Evolutionary conservation across 2,113 vertebrate species (phyloP).

Genomic region (Pithys albifrons): DNA sequence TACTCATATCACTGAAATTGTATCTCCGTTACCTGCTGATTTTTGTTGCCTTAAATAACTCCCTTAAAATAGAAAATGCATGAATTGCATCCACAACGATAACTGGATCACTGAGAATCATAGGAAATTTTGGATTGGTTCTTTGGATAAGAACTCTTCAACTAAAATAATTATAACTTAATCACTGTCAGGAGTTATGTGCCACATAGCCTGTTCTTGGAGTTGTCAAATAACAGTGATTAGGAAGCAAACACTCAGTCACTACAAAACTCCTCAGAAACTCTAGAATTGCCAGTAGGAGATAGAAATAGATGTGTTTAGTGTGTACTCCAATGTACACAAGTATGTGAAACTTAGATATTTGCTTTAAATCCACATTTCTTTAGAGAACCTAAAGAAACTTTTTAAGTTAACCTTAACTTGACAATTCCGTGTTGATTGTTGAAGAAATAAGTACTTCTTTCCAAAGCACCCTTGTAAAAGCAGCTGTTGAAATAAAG

Average conservation of each 20-base stretch:
- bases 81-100: neutral
- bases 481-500: constrained; percentile 39
- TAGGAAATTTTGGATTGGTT: neutral
- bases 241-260: neutral
- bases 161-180: neutral
- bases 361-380: accelerated
- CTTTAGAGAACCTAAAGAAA: neutral
- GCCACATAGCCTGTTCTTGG: neutral
- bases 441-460: neutral
- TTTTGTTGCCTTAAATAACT: neutral
- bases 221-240: neutral
- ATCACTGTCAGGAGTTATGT: neutral
- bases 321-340: accelerated
- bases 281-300: neutral
- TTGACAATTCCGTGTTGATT: neutral
- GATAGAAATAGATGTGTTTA: neutral
- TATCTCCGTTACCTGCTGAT: neutral
- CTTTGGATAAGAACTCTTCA: neutral
- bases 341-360: accelerated
- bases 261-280: neutral
- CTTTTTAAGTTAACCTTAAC: neutral
- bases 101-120: neutral
- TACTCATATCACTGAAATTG: neutral
- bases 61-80: neutral
- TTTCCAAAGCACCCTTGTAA: neutral